A percentile compares a stretch with the other conserved stretches of the same genome.
phyloP scores from a whole-genome alignment of 92 coral and sea anemone species.

The Epizoanthus stellaris region DNA sequence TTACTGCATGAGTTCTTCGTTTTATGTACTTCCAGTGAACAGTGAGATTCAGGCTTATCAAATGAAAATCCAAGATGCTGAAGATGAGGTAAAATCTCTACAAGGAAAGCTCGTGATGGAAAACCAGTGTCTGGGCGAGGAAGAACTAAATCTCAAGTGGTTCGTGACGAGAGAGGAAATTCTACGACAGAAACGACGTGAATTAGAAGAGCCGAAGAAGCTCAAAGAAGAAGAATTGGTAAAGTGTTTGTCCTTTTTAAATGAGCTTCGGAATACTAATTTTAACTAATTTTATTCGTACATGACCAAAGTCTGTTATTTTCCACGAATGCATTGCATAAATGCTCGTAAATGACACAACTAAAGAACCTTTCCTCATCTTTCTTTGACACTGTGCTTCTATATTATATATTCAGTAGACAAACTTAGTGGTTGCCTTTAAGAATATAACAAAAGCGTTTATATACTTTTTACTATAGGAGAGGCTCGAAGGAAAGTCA shows the following conservation, averaged over 20 bases:
- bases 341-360: no score
- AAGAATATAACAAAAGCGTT: no score
- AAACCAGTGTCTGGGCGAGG: constrained; percentile 86
- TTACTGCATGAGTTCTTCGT: neutral
- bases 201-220: constrained; percentile 57
- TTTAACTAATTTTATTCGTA: no score
- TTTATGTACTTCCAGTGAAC: constrained; percentile 61
- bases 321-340: no score
- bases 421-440: no score
- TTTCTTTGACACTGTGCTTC: no score
- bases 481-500: constrained; percentile 19
- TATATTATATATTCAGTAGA: no score
- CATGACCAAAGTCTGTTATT: no score
- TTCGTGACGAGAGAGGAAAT: constrained; percentile 67
- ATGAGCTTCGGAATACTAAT: no score
- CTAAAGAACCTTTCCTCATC: no score
- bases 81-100: constrained; percentile 83
- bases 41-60: constrained; percentile 76
- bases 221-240: constrained; percentile 53
- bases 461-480: constrained; percentile 2
- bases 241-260: constrained; percentile 8
- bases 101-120: constrained; percentile 81
- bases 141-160: constrained; percentile 90
- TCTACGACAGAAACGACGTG: constrained; percentile 55
- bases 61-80: constrained; percentile 69